Conservation (phyloP, 1,140 invertebrate genomes). For the Lepidurus apus region DNA sequence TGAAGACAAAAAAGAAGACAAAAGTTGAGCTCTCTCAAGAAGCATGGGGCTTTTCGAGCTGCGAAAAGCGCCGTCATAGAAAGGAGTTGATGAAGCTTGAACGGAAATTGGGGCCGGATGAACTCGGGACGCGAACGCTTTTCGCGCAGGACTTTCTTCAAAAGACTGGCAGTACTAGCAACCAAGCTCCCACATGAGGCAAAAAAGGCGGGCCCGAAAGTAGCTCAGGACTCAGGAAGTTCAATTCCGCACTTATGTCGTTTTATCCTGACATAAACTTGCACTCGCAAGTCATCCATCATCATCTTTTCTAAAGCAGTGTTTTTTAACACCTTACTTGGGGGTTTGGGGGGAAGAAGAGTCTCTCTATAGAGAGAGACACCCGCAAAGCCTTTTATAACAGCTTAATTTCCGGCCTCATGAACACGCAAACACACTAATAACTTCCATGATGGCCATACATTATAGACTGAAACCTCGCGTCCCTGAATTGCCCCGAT, state of each 20-base stretch:
- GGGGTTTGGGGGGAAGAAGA: background rate
- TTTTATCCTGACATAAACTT: background rate
- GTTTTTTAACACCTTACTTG: background rate
- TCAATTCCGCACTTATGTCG: background rate
- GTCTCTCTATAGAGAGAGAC: background rate
- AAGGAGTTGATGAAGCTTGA: slow-evolving; percentile 18
- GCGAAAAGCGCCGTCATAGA: slow-evolving; percentile 12
- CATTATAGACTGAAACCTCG: background rate
- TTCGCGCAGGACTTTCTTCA: background rate
- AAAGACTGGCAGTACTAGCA: background rate
- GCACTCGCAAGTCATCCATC: background rate
- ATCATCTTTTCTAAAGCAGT: background rate
- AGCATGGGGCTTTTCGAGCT: background rate
- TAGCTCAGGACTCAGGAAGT: background rate
- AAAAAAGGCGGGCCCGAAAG: background rate
- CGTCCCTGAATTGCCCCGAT: background rate
- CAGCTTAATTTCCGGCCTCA: background rate
- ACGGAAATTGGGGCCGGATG: slow-evolving; percentile 20
- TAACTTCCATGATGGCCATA: background rate
- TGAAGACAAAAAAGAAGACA: background rate
- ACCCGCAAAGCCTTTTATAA: background rate
- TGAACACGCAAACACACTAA: background rate
- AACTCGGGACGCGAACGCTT: background rate
- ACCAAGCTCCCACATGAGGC: background rate
- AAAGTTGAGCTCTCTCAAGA: background rate